phyloP scores from a whole-genome alignment of 2,888 invertebrate species.

The Toxonevra muliebris region DNA sequence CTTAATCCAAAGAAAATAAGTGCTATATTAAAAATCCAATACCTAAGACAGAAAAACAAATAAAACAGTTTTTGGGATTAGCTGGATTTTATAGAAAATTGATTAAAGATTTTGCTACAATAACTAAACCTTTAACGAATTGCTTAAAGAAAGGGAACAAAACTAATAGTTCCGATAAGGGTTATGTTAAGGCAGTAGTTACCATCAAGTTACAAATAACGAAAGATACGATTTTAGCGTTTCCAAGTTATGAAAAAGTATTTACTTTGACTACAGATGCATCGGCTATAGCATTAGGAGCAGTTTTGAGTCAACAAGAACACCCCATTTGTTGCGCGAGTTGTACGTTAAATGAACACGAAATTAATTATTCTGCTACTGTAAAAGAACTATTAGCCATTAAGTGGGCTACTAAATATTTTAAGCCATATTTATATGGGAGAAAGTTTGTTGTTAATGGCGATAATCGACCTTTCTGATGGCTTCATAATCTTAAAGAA shows the following conservation, averaged over 20 bases:
- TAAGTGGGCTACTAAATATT: constrained; percentile 36
- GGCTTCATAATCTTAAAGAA: too few species aligned
- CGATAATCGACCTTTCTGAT: constrained; percentile 36
- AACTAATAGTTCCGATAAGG: constrained; percentile 15
- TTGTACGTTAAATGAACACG: constrained; percentile 38
- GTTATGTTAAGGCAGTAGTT: constrained; percentile 24
- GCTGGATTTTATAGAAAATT: constrained; percentile 45
- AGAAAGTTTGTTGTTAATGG: constrained; percentile 30
- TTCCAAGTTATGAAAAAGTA: constrained; percentile 37
- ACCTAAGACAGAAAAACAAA: constrained; percentile 44
- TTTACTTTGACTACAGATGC: constrained; percentile 36
- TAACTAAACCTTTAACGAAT: constrained; percentile 38
- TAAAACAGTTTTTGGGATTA: constrained; percentile 46
- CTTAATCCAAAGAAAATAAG: constrained; percentile 50
- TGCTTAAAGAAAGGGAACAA: constrained; percentile 26
- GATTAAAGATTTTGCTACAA: constrained; percentile 38
- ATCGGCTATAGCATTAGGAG: constrained; percentile 35
- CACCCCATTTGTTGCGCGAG: constrained; percentile 36
- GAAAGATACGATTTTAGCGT: constrained; percentile 30
- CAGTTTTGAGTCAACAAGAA: too few species aligned
- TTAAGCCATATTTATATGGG: too few species aligned
- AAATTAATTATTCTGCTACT: constrained; percentile 30
- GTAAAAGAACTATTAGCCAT: constrained; percentile 38
- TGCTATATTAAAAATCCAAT: constrained; percentile 40
- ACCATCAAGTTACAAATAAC: constrained; percentile 29